A percentile compares a stretch with the other conserved stretches of the same genome.
Evolutionary conservation across 2,797 vertebrate genomes (phyloP).

Genomic region (Alosa sapidissima): DNA sequence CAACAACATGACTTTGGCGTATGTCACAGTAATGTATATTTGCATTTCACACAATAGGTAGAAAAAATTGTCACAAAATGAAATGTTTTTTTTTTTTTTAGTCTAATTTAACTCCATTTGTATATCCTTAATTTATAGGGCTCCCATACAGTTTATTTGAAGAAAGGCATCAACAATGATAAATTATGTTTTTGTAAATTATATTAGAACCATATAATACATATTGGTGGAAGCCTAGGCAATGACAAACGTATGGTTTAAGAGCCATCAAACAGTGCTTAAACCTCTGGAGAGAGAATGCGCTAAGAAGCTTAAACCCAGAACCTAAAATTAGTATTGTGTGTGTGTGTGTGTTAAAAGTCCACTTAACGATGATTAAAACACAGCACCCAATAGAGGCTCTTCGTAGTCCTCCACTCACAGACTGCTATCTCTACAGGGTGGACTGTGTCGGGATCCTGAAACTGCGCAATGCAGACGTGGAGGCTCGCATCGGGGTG

Average conservation of each 20-base stretch:
- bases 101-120: not conserved
- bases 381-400: not conserved
- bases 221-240: not conserved
- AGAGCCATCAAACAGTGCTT: not conserved
- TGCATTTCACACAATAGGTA: not conserved
- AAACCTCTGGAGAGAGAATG: not conserved
- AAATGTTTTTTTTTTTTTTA: not conserved
- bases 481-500: conserved; percentile 95
- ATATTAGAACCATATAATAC: not conserved
- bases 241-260: not conserved
- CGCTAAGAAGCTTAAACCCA: not conserved
- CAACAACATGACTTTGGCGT: conserved; percentile 95
- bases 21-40: conserved; percentile 62
- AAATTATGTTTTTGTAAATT: too few species aligned
- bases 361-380: not conserved
- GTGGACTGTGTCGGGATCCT: conserved; percentile 97
- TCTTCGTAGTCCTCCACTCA: conserved; percentile 5
- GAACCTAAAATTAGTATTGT: not conserved
- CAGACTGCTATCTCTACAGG: conserved; percentile 64
- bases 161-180: not conserved
- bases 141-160: not conserved
- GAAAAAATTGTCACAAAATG: not conserved
- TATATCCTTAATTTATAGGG: not conserved
- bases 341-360: not conserved
- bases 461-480: conserved; percentile 96